These are phyloP conservation scores for Otolemur crassicaudatus DNA, from an alignment of 2,797 vertebrate species.

Conservation along the genomic window DNA sequence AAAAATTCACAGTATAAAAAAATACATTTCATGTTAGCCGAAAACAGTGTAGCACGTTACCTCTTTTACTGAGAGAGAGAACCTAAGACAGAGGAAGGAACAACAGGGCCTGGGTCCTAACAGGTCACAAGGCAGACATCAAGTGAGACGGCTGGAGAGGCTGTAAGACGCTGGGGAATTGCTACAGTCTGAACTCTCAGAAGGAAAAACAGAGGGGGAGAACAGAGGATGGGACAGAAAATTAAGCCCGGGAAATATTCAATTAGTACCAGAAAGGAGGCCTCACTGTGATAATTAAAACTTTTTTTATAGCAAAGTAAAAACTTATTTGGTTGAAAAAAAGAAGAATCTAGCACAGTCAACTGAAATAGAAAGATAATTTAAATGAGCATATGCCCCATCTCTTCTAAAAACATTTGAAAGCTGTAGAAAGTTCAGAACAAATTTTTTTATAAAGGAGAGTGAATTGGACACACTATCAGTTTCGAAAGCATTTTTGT, in stretches of 20 bases:
- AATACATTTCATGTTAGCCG: not conserved
- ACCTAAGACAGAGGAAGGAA: not conserved
- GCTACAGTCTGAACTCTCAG: not conserved
- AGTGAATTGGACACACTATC: not conserved
- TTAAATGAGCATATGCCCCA: not conserved
- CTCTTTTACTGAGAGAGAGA: not conserved
- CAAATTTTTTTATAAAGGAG: not conserved
- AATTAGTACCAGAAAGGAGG: not conserved
- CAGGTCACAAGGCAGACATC: not conserved
- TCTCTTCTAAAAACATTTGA: not conserved
- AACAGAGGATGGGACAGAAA: not conserved
- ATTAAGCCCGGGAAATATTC: not conserved
- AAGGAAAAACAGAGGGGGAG: not conserved
- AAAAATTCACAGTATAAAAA: constrained; percentile 35
- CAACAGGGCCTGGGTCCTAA: not conserved
- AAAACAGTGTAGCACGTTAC: not conserved
- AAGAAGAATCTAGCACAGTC: not conserved
- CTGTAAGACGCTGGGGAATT: not conserved
- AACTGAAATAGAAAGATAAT: not conserved
- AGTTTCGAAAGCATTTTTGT: not conserved
- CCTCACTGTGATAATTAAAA: not conserved
- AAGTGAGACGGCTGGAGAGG: not conserved
- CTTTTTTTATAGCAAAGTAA: not conserved
- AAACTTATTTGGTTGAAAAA: not conserved
- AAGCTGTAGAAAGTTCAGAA: constrained; percentile 22